Conservation (phyloP, 2,113 vertebrate species). For the Sapajus apella region DNA sequence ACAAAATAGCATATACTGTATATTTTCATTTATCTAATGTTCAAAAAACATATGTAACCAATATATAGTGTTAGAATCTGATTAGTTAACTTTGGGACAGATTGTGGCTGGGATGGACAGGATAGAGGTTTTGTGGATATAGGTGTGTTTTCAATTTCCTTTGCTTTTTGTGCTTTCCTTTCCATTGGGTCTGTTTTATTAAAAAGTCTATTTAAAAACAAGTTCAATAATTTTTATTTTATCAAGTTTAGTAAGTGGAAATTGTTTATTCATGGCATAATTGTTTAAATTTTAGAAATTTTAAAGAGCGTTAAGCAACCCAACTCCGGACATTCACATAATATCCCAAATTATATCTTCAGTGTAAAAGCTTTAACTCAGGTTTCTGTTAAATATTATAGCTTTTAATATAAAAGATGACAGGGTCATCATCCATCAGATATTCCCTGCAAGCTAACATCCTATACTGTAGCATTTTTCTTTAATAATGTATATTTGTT, state of each 20-base stretch:
- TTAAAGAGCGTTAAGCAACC: background rate
- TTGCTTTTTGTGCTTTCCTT: no score
- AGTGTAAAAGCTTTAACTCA: background rate
- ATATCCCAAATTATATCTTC: background rate
- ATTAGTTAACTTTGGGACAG: background rate
- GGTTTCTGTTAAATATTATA: background rate
- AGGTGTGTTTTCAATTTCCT: background rate
- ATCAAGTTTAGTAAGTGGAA: background rate
- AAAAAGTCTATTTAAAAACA: background rate
- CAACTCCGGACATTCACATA: background rate
- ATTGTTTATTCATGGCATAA: background rate
- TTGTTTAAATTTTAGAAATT: background rate
- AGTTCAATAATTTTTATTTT: background rate
- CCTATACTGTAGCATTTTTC: background rate
- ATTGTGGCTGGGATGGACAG: background rate
- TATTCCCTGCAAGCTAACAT: background rate
- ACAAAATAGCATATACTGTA: background rate
- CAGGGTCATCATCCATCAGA: background rate
- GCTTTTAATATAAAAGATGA: background rate
- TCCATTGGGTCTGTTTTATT: background rate
- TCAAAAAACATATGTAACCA: background rate
- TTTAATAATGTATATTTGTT: background rate
- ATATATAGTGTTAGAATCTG: background rate
- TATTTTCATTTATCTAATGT: background rate
- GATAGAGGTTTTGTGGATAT: background rate